phyloP scores from a whole-genome alignment of 2,113 vertebrate species.

The Poeciliopsis occidentalis region DNA sequence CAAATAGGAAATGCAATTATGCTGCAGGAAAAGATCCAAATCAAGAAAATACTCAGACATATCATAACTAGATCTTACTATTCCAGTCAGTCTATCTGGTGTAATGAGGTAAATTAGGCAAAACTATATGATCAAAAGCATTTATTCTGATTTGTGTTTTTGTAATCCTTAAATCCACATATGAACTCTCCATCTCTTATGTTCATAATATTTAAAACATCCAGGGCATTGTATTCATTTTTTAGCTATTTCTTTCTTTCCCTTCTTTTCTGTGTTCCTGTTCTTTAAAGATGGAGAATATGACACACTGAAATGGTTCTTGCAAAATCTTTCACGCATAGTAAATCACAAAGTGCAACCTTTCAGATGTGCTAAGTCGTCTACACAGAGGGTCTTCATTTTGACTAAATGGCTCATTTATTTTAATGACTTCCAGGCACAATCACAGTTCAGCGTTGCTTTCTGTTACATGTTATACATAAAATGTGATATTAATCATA shows the following conservation, averaged over 20 bases:
- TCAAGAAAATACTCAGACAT: background rate
- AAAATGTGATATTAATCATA: background rate
- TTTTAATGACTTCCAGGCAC: background rate
- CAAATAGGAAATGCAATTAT: conserved; percentile 6
- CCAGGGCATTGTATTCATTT: background rate
- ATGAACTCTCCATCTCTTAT: background rate
- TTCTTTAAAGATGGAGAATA: background rate
- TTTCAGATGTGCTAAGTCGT: background rate
- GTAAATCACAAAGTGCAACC: background rate
- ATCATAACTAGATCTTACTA: no score
- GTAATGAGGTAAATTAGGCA: conserved; percentile 1
- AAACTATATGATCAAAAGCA: conserved; percentile 15
- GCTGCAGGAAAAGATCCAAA: conserved; percentile 3
- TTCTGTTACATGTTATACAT: background rate
- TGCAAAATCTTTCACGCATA: background rate
- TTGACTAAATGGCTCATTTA: background rate
- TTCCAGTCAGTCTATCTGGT: background rate
- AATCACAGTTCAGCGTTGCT: background rate
- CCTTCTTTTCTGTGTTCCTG: background rate
- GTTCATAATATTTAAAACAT: background rate
- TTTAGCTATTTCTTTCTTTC: background rate
- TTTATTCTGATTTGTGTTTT: background rate
- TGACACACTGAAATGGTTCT: background rate
- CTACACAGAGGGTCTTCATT: background rate
- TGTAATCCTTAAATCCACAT: background rate